Conservation (phyloP, 2,113 vertebrate genomes). For the Gnathonemus longibarbis region DNA sequence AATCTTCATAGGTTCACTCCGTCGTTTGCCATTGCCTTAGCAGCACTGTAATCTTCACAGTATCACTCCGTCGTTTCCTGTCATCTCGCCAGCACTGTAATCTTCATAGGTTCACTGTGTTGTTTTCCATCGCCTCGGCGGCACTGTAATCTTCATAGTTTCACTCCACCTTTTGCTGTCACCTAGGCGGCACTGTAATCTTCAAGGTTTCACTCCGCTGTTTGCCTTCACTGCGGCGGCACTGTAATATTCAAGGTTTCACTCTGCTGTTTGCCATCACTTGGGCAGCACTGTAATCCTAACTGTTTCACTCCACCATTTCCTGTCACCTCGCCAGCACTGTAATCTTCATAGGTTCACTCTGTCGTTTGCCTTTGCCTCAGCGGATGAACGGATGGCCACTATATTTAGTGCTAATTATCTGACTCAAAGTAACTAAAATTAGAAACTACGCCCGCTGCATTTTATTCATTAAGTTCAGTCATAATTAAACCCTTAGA, state of each 20-base stretch:
- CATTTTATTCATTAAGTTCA: not conserved
- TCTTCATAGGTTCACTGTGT: too few relatives aligned
- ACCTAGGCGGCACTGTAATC: too few relatives aligned
- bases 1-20: not conserved
- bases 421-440: not conserved
- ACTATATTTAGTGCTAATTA: not conserved
- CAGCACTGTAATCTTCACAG: too few relatives aligned
- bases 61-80: too few relatives aligned
- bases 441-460: not conserved
- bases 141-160: too few relatives aligned
- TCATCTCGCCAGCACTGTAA: too few relatives aligned
- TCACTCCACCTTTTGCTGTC: too few relatives aligned
- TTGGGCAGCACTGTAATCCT: not conserved
- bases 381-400: not conserved
- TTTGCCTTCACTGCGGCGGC: too few relatives aligned
- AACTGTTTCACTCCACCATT: not conserved
- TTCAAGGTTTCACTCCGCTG: too few relatives aligned
- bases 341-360: not conserved
- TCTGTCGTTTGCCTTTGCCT: not conserved
- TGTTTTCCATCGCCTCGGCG: too few relatives aligned
- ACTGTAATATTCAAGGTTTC: not conserved
- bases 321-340: not conserved
- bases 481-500: not conserved
- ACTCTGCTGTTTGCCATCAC: not conserved
- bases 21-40: fast-evolving